These are phyloP conservation scores for Nycticryphes semicollaris DNA, from an alignment of 2,113 vertebrate species.

Conservation along the genomic window DNA sequence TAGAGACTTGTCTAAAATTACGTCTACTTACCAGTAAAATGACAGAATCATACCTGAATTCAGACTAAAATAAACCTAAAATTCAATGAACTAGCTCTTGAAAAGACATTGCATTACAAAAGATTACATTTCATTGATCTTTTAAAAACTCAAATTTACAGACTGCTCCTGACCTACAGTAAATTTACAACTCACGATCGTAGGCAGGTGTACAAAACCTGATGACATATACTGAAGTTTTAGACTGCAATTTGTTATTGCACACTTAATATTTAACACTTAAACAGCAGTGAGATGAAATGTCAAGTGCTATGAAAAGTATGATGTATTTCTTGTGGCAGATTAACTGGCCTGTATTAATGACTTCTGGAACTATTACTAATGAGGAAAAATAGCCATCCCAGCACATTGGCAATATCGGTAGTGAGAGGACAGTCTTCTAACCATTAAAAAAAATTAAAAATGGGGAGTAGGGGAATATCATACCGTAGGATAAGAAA, in stretches of 20 bases:
- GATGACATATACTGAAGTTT: slow-evolving; percentile 5
- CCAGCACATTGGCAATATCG: slow-evolving; percentile 25
- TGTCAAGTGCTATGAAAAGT: slow-evolving; percentile 46
- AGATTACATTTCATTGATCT: not conserved
- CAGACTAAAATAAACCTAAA: not conserved
- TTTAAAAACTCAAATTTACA: not conserved
- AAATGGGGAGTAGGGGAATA: not conserved
- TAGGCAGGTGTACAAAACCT: not conserved
- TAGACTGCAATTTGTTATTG: not conserved
- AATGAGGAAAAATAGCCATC: slow-evolving; percentile 47
- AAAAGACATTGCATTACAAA: not conserved
- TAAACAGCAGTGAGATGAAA: slow-evolving; percentile 31
- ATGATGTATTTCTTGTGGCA: slow-evolving; percentile 65
- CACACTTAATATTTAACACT: slow-evolving; percentile 61
- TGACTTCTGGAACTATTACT: slow-evolving; percentile 43
- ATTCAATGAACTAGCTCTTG: not conserved
- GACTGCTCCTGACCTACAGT: not conserved
- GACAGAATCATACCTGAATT: not conserved
- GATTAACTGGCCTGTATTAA: slow-evolving; percentile 60
- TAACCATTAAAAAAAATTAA: not conserved
- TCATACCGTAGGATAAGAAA: not conserved
- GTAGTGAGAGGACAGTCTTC: not conserved
- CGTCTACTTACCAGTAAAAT: not conserved
- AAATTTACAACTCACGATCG: slow-evolving; percentile 11
- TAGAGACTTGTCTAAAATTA: not conserved